These are phyloP conservation scores for Trichonephila inaurata DNA, from an alignment of 1,140 invertebrate species.

Conservation along the genomic window DNA sequence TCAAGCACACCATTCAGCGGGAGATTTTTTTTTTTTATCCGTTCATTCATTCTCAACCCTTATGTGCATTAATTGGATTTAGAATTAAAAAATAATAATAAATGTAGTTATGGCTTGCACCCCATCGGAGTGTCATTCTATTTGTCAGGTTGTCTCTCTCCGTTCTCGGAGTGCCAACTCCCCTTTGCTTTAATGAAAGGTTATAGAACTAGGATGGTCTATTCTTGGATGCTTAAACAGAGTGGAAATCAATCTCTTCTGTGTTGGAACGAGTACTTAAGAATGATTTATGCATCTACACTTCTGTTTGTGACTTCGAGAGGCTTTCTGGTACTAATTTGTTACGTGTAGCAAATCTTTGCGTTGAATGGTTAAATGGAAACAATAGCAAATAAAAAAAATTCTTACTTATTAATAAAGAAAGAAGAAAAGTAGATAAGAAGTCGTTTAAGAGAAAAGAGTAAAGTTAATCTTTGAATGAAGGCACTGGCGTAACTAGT, in stretches of 20 bases:
- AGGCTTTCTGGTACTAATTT: too few species aligned
- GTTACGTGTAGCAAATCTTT: background rate
- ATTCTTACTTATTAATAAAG: too few species aligned
- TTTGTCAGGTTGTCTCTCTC: slow-evolving; percentile 13
- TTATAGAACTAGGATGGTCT: slow-evolving; percentile 18
- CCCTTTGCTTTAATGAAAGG: slow-evolving; percentile 45
- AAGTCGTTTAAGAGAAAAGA: too few species aligned
- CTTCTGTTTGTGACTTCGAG: slow-evolving; percentile 4
- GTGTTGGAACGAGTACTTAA: background rate
- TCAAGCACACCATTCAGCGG: background rate
- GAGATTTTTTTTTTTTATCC: background rate
- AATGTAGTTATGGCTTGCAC: background rate
- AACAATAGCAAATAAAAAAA: too few species aligned
- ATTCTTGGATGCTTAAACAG: background rate
- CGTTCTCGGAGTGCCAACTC: background rate
- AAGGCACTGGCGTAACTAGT: too few species aligned
- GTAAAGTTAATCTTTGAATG: too few species aligned
- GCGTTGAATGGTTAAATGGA: background rate
- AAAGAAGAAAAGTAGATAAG: too few species aligned
- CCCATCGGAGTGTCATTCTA: slow-evolving; percentile 48
- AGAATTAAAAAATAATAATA: background rate
- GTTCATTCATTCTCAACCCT: background rate
- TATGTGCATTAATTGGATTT: slow-evolving; percentile 60
- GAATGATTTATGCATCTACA: background rate
- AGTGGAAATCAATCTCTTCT: background rate